Evolutionary conservation across 2,888 invertebrate species (phyloP).

Genomic region (Drosophila buzzatii): DNA sequence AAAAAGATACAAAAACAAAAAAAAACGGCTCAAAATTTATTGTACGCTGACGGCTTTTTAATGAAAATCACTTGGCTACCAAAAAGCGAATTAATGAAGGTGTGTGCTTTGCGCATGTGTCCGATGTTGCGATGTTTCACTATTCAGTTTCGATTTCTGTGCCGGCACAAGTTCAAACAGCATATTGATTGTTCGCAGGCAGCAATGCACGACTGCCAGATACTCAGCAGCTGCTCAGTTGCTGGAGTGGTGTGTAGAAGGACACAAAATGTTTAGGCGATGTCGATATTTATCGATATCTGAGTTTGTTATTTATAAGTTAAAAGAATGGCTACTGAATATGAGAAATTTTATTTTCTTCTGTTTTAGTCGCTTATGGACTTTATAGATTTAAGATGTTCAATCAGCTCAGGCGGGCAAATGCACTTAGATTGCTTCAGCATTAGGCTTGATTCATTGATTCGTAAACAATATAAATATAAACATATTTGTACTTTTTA

Average conservation of each 20-base stretch:
- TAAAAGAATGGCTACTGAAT: neutral
- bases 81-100: constrained; percentile 75
- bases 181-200: too few relatives aligned
- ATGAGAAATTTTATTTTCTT: too few relatives aligned
- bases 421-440: neutral
- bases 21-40: constrained; percentile 75
- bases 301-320: neutral
- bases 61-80: constrained; percentile 79
- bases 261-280: too few relatives aligned
- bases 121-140: constrained; percentile 44
- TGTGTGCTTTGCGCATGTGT: constrained; percentile 52
- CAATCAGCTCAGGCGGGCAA: rapidly evolving
- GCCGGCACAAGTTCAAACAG: constrained; percentile 70
- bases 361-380: neutral
- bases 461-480: too few relatives aligned
- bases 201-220: neutral
- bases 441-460: too few relatives aligned
- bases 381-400: neutral
- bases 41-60: constrained; percentile 80
- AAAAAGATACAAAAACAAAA: constrained; percentile 36
- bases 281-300: neutral
- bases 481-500: too few relatives aligned
- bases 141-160: constrained; percentile 30
- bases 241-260: neutral
- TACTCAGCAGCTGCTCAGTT: neutral